Percentiles rank a stretch among this genome's conserved stretches.
These are phyloP conservation scores for Natator depressus DNA, from an alignment of 2,113 vertebrate genomes.

Conservation along the genomic window DNA sequence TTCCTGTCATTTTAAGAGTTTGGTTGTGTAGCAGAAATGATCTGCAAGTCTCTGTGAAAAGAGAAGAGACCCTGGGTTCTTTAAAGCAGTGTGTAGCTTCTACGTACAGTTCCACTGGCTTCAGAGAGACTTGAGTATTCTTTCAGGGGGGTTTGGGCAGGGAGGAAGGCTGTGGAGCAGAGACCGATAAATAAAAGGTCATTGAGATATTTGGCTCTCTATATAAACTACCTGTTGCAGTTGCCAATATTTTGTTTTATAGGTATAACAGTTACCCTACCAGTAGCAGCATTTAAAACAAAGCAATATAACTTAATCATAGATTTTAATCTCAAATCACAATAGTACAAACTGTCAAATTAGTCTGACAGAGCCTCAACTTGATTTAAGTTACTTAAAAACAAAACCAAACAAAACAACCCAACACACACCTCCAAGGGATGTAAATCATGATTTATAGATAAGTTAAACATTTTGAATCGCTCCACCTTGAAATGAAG, in stretches of 20 bases:
- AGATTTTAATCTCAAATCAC: background rate
- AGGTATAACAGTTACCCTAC: no score
- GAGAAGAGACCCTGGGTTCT: background rate
- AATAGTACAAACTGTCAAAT: background rate
- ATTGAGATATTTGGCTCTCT: background rate
- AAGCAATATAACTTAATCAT: background rate
- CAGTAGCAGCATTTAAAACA: background rate
- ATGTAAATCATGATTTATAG: background rate
- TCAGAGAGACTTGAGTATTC: background rate
- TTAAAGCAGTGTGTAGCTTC: background rate
- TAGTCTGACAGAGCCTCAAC: background rate
- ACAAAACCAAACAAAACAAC: background rate
- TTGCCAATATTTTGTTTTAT: no score
- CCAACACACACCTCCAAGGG: background rate
- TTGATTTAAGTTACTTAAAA: no score
- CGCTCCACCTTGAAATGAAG: background rate
- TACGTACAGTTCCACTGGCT: background rate
- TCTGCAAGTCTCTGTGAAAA: background rate
- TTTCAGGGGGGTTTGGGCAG: background rate
- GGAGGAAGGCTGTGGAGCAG: background rate
- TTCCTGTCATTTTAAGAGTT: background rate
- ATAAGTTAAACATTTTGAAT: background rate
- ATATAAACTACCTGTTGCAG: background rate
- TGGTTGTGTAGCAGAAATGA: background rate
- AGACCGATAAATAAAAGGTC: background rate